Evolutionary conservation across 1,140 invertebrate species (phyloP), one percentile per base, ranked within the genome.

Genomic region (Saccostrea glomerata): DNA sequence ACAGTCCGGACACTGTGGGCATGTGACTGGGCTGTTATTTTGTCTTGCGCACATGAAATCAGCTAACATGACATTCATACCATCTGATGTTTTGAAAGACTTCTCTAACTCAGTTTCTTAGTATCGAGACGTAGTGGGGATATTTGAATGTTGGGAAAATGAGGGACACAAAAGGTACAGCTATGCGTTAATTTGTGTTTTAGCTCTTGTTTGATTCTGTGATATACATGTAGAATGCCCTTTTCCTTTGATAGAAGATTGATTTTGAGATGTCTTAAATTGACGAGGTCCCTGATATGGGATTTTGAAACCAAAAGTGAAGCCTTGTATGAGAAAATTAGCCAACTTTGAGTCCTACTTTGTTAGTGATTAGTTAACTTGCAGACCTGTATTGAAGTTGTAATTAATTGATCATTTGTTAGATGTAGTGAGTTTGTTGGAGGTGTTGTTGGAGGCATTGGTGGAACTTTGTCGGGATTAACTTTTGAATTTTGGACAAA

Each of bases 51-150:
- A 87, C 47, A 87, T 85, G 73, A 58, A 85, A 82, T 63, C n/a
- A 2, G 13, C 55, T 13, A 17, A 20, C 5, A 25, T 89, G 9
- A 87, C 54, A 15, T 60, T 83, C 15, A 66, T 90, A 12, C 86
- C 87, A 54, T 55, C 66, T 0, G 90, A 89, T 86, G 63, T 90
- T 36, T 58, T 82, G n/a, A n/a, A 90, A 89, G 82, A 90, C 89
- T 47, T 89, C 89, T 17, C 56, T 89, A 0, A 82, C 86, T 11
- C 89, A 90, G 40, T n/a, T 66, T 20, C 5, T 86, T 88, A 30
- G 82, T 30, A 70, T 87, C 84, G 36, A 89, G 54, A 77, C 86
- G 83, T 60, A 89, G 47, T 4, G 66, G 89, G 9, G 83, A 87
- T 5, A 83, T 25, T n/a, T 60, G 23, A 85, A 89, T 40, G 25